Base-by-base conservation (phyloP, 2,888 invertebrate species). In the Ophion slaviceki region DNA sequence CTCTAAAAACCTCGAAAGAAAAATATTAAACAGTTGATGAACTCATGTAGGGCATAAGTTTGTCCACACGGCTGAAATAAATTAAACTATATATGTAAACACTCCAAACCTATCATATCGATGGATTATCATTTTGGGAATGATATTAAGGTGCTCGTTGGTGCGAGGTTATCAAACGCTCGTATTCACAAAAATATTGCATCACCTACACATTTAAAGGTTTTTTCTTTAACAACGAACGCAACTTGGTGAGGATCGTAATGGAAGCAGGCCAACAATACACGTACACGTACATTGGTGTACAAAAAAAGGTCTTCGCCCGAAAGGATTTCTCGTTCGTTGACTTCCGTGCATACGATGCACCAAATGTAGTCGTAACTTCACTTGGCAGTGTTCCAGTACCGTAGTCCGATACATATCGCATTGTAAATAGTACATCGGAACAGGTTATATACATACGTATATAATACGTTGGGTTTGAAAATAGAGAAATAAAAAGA, bases 311-410 rank as follows among this genome's bases (percentile, higher is more conserved):
- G 81, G 66, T 53, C 75, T 82, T 84, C 81, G 82, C 82, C 78
- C 78, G 80, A 68, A 80, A 85, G 62, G 80, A 87, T 85, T 88
- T 83, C 74, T 82, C 89, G 89, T 89, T 82, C 89, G 88, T 88
- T 89, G 89, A 89, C 89, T 87, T 84, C 77, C 77, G 77, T 86
- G 88, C 85, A 82, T 86, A 79, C 86, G 85, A 84, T 88, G 86
- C 84, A 86, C 88, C 88, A 88, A 91, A 91, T 88, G 86, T 87
- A 88, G 88, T 90, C 88, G 88, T 88, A 89, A 91, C 88, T 89
- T 88, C 80, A 86, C 82, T 89, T 92, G 92, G 92, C 92, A 82
- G 57, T 45, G 82, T 89, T 91, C 92, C 92, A 92, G 87, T 72
- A 61, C 80, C 87, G 84, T 78, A 82, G 74, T 87, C 84, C 74